Evolutionary conservation across 2,888 invertebrate genomes (phyloP), one percentile per base, ranked within the genome.

Genomic region (Coelogynopora nodosa): DNA sequence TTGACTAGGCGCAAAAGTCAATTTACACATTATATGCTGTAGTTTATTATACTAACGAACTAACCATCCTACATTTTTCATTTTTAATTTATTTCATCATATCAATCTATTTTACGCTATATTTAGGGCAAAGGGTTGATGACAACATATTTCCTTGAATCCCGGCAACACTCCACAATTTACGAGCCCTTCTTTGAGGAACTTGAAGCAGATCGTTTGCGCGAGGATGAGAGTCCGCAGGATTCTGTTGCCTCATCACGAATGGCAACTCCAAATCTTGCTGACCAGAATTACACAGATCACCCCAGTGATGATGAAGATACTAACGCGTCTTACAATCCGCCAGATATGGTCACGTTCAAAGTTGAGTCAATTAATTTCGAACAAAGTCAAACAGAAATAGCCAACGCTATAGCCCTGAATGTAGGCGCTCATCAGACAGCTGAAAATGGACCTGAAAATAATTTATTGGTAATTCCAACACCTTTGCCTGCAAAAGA

Each of bases 91-190:
- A n/a, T n/a, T n/a, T n/a, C n/a, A n/a, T n/a, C n/a, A n/a, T n/a
- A n/a, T n/a, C n/a, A n/a, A n/a, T n/a, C n/a, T n/a, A n/a, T n/a
- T n/a, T n/a, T n/a, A n/a, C n/a, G n/a, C n/a, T n/a, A n/a, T n/a
- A n/a, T n/a, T n/a, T n/a, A 86, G 86, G 86, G 86, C 2, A 86
- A 86, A 67, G 86, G 86, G 0, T 26, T 84, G 2, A 86, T 86
- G 86, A 86, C 81, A 84, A 86, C 86, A 13, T 86, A 86, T 27
- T 86, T 86, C 30, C 28, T 85, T 67, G 85, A 85, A 5, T 85
- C 85, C 0, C 85, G 85, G 0, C 28, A 67, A 5, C 31, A 84
- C 30, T 13, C 10, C 2, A 10, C 74, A 74, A 23, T 2, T 10
- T 85, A 85, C 29, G n/a, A 67, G 26, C 1, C 0, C 30, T 85